phyloP scores from a whole-genome alignment of 2,113 vertebrate species.

The Ornithorhynchus anatinus region DNA sequence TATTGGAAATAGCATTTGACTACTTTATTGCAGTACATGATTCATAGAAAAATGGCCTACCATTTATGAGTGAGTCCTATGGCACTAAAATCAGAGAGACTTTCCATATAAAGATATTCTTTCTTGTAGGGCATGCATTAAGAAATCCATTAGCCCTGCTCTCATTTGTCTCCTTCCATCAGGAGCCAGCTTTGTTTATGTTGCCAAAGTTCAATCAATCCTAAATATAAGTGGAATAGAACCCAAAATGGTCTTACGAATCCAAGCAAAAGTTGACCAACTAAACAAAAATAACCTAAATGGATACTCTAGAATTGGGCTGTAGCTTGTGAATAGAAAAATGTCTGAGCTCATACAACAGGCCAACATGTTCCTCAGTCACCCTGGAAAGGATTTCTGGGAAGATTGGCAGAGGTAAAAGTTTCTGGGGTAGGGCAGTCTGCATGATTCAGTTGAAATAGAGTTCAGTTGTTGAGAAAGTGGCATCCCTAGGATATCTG shows the following conservation, averaged over 20 bases:
- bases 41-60: conserved; percentile 11
- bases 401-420: too few relatives aligned
- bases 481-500: too few relatives aligned
- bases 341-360: too few relatives aligned
- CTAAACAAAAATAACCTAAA: not conserved
- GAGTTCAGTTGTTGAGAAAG: too few relatives aligned
- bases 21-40: conserved; percentile 20
- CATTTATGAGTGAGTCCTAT: not conserved
- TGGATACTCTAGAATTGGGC: not conserved
- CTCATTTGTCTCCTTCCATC: not conserved
- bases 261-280: not conserved
- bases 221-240: conserved; percentile 1
- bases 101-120: not conserved
- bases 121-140: not conserved
- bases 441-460: not conserved
- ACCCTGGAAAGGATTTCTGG: too few relatives aligned
- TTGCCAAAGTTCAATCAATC: not conserved
- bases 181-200: not conserved
- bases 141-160: not conserved
- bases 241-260: not conserved
- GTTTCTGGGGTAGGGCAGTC: not conserved
- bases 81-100: not conserved
- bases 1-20: conserved; percentile 18
- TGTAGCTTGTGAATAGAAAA: not conserved
- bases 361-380: too few relatives aligned